Base-by-base conservation (phyloP, 2,113 vertebrate genomes). In the Leptodactylus fuscus region DNA sequence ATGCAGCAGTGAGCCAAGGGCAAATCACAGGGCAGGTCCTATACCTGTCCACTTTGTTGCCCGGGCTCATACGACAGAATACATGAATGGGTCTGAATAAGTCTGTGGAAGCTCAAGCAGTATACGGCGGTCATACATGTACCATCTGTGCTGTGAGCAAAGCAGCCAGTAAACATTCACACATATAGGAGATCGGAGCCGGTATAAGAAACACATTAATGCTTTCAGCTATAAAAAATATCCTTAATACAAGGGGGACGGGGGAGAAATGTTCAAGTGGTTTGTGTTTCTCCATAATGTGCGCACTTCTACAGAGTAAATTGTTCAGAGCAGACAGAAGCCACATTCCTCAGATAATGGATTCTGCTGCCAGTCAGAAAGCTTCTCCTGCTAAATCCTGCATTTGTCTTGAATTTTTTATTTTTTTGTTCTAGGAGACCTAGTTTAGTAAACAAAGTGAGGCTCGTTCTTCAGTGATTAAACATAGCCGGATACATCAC, bases 401-500 rank as follows among this genome's bases (percentile, higher is more conserved):
- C 41, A 5, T 44, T 38, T 38, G 22, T 8, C 46, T 77, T 27
- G 27, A 22, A n/a, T n/a, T n/a, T n/a, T 58, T 7, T 13, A 18
- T 34, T 55, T 13, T 34, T 36, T 38, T 13, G 4, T 7, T 7
- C 32, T 16, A 20, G 20, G 34, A 1, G 49, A n/a, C 32, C 18
- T n/a, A 27, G 27, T 76, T n/a, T 18, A 58, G 76, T 58, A 78
- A 58, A 77, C 75, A 76, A 78, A 78, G 29, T 8, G 22, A 29
- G 6, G 4, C 1, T 10, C 15, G 4, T n/a, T 76, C 73, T 75
- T 9, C 44, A 76, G 0, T 32, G 48, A 32, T 29, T 51, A 53
- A 22, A 10, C 48, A 34, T 5, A 2, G 13, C 4, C 4, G 11
- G 10, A 41, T 13, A 24, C 2, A 1, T 6, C 4, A n/a, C 60